Conservation (phyloP, 2,797 vertebrate species). For the Ataeniobius toweri region DNA sequence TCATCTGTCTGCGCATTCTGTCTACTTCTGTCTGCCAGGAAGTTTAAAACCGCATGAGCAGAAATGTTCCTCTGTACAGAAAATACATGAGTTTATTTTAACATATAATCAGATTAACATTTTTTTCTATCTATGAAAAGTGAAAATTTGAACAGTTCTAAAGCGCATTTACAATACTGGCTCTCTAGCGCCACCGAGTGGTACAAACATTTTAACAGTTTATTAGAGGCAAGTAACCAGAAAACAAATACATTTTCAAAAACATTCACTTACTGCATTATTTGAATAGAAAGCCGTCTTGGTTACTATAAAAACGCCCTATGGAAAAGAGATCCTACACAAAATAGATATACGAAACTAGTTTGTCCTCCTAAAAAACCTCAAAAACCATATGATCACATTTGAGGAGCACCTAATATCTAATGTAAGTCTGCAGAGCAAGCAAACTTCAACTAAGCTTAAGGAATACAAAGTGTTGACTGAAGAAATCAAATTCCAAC, state of each 20-base stretch:
- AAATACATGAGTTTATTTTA: background rate
- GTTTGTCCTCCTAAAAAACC: background rate
- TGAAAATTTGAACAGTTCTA: background rate
- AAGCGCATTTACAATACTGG: background rate
- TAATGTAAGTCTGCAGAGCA: background rate
- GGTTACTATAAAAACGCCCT: background rate
- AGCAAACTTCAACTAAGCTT: background rate
- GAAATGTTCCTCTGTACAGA: background rate
- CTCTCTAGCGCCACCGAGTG: slow-evolving; percentile 16
- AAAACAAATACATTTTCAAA: background rate
- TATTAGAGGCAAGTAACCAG: background rate
- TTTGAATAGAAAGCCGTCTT: background rate
- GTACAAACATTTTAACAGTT: background rate
- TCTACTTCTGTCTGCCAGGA: background rate
- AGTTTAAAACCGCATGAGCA: background rate
- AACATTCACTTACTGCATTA: background rate
- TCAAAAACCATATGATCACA: background rate
- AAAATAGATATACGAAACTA: background rate
- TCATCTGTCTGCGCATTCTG: background rate
- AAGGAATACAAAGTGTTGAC: background rate
- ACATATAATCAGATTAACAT: background rate
- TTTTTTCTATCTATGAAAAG: background rate
- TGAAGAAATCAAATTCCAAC: background rate
- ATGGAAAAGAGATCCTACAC: background rate
- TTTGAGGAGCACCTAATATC: background rate